Percentiles rank a stretch among this genome's conserved stretches.
These are phyloP conservation scores for Azemiops feae DNA, from an alignment of 2,113 vertebrate species.

Conservation along the genomic window DNA sequence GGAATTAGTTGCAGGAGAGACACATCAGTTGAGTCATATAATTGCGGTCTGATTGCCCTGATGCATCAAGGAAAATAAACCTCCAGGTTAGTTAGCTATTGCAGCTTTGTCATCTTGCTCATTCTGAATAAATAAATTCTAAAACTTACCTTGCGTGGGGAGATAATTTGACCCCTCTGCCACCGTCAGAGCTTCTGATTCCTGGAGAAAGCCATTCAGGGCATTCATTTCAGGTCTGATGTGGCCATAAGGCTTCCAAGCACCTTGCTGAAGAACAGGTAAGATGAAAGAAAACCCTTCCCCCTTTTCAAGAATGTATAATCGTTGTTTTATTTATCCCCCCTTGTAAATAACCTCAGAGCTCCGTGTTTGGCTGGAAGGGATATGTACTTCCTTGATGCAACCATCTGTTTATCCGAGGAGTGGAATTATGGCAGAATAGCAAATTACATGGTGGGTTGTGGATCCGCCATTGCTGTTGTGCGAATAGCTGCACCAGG, in stretches of 20 bases:
- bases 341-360: not conserved
- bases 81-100: not conserved
- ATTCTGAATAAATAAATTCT: not conserved
- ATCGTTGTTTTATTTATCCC: not conserved
- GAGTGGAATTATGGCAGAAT: not conserved
- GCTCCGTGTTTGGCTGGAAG: not conserved
- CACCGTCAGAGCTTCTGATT: not conserved
- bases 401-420: not conserved
- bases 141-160: slow-evolving; percentile 50
- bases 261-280: not conserved
- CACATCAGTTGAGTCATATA: not conserved
- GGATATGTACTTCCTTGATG: not conserved
- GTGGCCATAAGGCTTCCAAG: not conserved
- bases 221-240: not conserved
- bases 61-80: not conserved
- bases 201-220: not conserved
- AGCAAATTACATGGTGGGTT: not conserved
- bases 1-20: not conserved
- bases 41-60: not conserved
- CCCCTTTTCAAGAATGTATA: not conserved
- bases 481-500: not conserved
- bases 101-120: not conserved
- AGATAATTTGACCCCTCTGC: slow-evolving; percentile 44
- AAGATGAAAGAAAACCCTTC: not conserved
- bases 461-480: not conserved